Percentiles rank a stretch among this genome's conserved stretches.
phyloP scores from a whole-genome alignment of 1,140 invertebrate genomes.

The Nephila pilipes region DNA sequence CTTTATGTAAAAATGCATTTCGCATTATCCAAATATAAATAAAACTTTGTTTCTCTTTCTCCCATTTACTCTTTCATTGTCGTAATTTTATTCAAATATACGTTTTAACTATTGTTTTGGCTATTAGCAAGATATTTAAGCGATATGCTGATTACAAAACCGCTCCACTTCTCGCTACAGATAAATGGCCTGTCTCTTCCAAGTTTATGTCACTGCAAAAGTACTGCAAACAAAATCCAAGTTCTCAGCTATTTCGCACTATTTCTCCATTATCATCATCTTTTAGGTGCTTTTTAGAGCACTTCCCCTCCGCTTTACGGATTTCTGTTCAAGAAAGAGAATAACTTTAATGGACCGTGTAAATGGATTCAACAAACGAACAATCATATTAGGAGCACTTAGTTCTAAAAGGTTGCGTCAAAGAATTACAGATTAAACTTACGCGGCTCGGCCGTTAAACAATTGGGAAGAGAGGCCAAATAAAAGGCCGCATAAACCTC shows the following conservation, averaged over 20 bases:
- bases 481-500: not conserved
- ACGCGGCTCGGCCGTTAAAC: not conserved
- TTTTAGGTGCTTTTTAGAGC: slow-evolving; percentile 34
- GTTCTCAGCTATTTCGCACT: slow-evolving; percentile 18
- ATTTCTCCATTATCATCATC: slow-evolving; percentile 35
- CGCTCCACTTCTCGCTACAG: not conserved
- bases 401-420: slow-evolving; percentile 40
- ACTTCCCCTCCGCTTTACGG: slow-evolving; percentile 31
- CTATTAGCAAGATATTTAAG: not conserved
- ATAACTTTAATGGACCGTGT: slow-evolving; percentile 52
- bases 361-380: slow-evolving; percentile 39
- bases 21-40: too few species aligned
- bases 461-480: not conserved
- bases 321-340: slow-evolving; percentile 31
- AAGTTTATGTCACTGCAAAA: not conserved
- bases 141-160: not conserved
- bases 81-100: not conserved
- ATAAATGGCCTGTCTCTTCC: not conserved
- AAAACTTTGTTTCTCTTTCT: too few species aligned
- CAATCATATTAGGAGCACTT: slow-evolving; percentile 53
- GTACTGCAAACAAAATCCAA: not conserved
- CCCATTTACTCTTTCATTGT: too few species aligned
- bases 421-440: slow-evolving; percentile 39
- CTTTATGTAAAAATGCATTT: too few species aligned
- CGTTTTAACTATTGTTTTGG: not conserved